Percentiles rank a stretch among this genome's conserved stretches.
Conservation (phyloP, 2,797 vertebrate species). For the Synanceia verrucosa region DNA sequence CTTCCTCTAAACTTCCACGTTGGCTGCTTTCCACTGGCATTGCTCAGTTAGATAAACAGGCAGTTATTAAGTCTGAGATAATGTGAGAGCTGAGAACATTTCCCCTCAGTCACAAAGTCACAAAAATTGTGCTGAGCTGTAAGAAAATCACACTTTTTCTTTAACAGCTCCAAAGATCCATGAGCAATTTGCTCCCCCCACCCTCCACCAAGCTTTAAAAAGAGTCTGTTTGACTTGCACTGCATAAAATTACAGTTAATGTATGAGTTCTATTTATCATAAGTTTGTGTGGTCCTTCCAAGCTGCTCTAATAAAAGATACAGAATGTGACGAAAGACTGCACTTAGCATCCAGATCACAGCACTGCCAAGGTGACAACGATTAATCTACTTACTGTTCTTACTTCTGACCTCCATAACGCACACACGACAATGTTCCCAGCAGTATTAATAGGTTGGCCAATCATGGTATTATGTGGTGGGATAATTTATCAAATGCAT, state of each 20-base stretch:
- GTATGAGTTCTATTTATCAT: constrained; percentile 55
- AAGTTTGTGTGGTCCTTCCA: constrained; percentile 41
- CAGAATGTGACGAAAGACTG: constrained; percentile 23
- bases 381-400: constrained; percentile 51
- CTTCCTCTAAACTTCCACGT: neutral
- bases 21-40: neutral
- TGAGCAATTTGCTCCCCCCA: constrained; percentile 39
- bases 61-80: neutral
- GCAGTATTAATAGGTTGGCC: constrained; percentile 17
- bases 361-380: constrained; percentile 34
- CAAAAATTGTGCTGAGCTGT: constrained; percentile 19
- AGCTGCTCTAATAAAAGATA: constrained; percentile 41
- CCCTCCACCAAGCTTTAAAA: constrained; percentile 13
- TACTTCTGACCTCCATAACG: constrained; percentile 34
- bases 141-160: constrained; percentile 7
- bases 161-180: constrained; percentile 51
- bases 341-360: constrained; percentile 36
- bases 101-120: neutral
- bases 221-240: constrained; percentile 41
- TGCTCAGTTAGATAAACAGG: constrained; percentile 19
- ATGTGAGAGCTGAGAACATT: constrained; percentile 1
- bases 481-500: constrained; percentile 44
- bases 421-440: constrained; percentile 4
- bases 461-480: neutral
- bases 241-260: constrained; percentile 59